Conservation (phyloP, 2,888 invertebrate genomes). For the Amphipoea lucens region DNA sequence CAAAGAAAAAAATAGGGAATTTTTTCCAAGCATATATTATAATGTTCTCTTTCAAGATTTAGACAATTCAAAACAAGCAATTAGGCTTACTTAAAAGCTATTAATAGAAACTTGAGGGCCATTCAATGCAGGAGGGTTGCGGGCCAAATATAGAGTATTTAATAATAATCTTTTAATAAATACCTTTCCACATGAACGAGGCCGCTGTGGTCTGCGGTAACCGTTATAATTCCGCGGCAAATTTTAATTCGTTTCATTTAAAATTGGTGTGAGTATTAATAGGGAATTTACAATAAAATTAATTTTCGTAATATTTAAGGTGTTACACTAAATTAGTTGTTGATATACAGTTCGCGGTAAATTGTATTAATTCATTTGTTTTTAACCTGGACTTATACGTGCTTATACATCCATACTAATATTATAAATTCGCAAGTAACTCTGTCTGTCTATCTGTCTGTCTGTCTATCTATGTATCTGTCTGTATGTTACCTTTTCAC, state of each 20-base stretch:
- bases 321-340: slow-evolving; percentile 25
- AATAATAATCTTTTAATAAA: slow-evolving; percentile 62
- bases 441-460: too few relatives aligned
- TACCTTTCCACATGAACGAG: slow-evolving; percentile 54
- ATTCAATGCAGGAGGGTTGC: slow-evolving; percentile 46
- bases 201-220: slow-evolving; percentile 55
- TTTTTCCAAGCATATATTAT: neutral
- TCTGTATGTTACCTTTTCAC: too few relatives aligned
- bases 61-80: slow-evolving; percentile 28
- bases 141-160: slow-evolving; percentile 57
- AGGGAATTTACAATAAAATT: slow-evolving; percentile 34
- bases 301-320: slow-evolving; percentile 39
- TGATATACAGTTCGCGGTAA: neutral
- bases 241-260: slow-evolving; percentile 55
- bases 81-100: slow-evolving; percentile 48
- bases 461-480: too few relatives aligned
- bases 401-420: too few relatives aligned
- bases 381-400: neutral
- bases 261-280: slow-evolving; percentile 43
- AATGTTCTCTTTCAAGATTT: slow-evolving; percentile 13
- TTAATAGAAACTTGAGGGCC: slow-evolving; percentile 48
- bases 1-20: neutral
- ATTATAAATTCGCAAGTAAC: too few relatives aligned
- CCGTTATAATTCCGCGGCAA: slow-evolving; percentile 37
- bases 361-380: neutral